Evolutionary conservation across 2,888 invertebrate species (phyloP).

Genomic region (Himalopsyche japonica): DNA sequence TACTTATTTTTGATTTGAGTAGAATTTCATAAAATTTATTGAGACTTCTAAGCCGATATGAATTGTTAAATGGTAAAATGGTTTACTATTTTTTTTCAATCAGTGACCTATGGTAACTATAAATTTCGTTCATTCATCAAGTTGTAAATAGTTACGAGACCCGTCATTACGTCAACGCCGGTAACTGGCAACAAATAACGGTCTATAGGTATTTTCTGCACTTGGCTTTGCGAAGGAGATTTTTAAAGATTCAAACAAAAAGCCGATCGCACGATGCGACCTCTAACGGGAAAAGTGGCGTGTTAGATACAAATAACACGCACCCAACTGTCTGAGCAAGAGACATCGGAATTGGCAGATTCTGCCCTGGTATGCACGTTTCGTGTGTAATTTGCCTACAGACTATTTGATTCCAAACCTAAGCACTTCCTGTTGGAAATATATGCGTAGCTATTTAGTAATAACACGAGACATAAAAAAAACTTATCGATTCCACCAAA

Average conservation of each 20-base stretch:
- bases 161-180: not conserved
- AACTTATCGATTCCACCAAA: too few species aligned
- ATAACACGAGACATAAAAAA: too few species aligned
- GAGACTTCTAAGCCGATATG: too few species aligned
- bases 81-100: not conserved
- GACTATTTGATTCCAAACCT: not conserved
- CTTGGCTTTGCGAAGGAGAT: not conserved
- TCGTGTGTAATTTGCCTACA: not conserved
- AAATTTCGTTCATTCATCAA: not conserved
- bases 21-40: too few species aligned
- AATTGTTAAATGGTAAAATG: too few species aligned
- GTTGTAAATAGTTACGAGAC: not conserved
- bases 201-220: not conserved
- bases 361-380: not conserved
- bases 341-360: not conserved
- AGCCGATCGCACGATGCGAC: not conserved
- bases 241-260: conserved; percentile 1
- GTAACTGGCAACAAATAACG: not conserved
- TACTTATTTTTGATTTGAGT: too few species aligned
- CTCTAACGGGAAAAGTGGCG: not conserved
- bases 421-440: not conserved
- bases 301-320: conserved; percentile 1
- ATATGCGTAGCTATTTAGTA: too few species aligned
- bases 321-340: not conserved
- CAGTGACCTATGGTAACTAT: not conserved